Evolutionary conservation across 1,140 invertebrate species (phyloP), one percentile per base, ranked within the genome.

Genomic region (Lordiphosa collinella): DNA sequence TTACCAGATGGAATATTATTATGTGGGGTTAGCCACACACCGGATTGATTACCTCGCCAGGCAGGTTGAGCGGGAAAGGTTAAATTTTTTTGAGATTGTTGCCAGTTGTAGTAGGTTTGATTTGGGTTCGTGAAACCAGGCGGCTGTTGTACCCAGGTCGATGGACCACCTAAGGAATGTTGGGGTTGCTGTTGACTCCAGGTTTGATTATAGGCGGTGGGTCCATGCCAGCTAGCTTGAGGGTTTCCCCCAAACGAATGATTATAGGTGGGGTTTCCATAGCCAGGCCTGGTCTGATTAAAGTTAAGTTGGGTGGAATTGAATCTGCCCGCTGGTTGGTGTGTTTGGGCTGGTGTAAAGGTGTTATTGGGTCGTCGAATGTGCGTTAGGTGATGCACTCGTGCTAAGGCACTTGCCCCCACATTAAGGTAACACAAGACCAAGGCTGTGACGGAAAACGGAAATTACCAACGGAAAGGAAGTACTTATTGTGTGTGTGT

Each of bases 381-480:
- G 25, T 59, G 25, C 10, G 10, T 9, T 14, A 11, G 16, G 3
- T 8, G 6, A 6, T 12, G 2, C 8, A 50, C 25, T 32, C 50
- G 36, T 11, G 47, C 25, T 14, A 36, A 34, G 2, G 47, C 56
- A 12, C 25, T 22, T 4, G 13, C 38, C 11, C 50, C 66, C 6
- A 59, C 11, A 16, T 58, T 46, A 1, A 84, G 8, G 32, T 38
- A 54, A 6, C 12, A 34, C 35, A 76, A 50, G 0, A 71, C 13
- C 12, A 80, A 13, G 32, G 32, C 76, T 80, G 16, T 9, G n/a
- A 44, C n/a, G n/a, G 12, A 32, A 55, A 6, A 14, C 29, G 36
- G 18, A 14, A 38, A 46, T 4, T 16, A 34, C 10, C 7, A 53
- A 29, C 1, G 8, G 9, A 29, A 29, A 29, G 25, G 25, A 8